A percentile compares a stretch with the other conserved stretches of the same genome.
Evolutionary conservation across 2,113 vertebrate genomes (phyloP).

Genomic region (Poicephalus meyeri): DNA sequence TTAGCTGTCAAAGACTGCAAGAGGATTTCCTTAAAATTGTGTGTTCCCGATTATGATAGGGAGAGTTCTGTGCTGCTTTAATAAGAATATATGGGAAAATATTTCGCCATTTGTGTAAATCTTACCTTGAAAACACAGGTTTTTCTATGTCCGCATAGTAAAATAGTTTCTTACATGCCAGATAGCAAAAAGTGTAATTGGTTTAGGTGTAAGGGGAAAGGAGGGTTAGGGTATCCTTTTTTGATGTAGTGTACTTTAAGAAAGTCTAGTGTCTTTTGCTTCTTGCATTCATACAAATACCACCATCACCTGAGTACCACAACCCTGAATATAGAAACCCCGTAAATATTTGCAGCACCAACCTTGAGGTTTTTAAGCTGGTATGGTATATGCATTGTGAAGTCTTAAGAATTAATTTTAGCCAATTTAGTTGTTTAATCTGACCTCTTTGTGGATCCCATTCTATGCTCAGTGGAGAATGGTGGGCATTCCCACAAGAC

Average conservation of each 20-base stretch:
- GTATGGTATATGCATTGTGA: neutral
- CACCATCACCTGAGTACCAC: neutral
- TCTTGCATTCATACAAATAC: neutral
- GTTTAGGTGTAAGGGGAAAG: neutral
- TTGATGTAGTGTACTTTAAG: neutral
- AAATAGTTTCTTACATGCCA: neutral
- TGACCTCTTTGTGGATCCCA: neutral
- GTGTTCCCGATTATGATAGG: neutral
- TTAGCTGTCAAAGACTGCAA: neutral
- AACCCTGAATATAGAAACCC: neutral
- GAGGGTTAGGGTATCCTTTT: neutral
- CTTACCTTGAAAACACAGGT: neutral
- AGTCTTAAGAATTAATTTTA: neutral
- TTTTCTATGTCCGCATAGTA: neutral
- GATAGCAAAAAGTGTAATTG: neutral
- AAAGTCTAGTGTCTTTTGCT: neutral
- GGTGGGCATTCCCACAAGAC: neutral
- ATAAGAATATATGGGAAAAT: neutral
- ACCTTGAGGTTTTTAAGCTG: neutral
- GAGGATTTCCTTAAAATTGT: neutral
- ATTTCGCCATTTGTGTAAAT: neutral
- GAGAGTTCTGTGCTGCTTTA: neutral
- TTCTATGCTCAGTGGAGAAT: neutral
- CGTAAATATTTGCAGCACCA: neutral
- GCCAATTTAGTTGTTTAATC: neutral